These are phyloP conservation scores for Semicossyphus pulcher DNA, from an alignment of 2,113 vertebrate genomes.

Conservation along the genomic window DNA sequence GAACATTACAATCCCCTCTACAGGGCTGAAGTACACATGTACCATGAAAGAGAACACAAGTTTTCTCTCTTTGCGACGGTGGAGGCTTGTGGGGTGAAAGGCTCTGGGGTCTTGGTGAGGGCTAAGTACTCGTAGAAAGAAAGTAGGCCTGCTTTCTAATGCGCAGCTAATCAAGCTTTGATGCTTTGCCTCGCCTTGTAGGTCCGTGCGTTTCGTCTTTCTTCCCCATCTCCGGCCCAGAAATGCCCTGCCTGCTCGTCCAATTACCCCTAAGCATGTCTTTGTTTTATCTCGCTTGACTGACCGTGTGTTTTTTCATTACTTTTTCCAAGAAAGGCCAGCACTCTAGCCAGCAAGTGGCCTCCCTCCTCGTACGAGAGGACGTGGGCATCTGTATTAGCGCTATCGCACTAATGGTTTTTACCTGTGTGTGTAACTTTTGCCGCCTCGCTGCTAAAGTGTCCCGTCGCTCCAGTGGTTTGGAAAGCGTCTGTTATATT, in stretches of 20 bases:
- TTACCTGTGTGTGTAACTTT: conserved; percentile 68
- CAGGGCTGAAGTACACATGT: conserved; percentile 69
- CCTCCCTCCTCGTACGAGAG: conserved; percentile 25
- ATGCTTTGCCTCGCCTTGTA: conserved; percentile 60
- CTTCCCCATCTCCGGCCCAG: conserved; percentile 19
- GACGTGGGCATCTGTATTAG: conserved; percentile 41
- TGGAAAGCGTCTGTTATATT: conserved; percentile 76
- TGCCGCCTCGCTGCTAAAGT: conserved; percentile 60
- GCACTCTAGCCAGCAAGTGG: conserved; percentile 28
- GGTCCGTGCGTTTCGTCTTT: conserved; percentile 18
- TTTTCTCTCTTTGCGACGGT: conserved; percentile 59
- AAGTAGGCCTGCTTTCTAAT: conserved; percentile 65
- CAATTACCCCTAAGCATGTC: conserved; percentile 70
- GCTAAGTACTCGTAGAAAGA: conserved; percentile 64
- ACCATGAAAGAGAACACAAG: conserved; percentile 72
- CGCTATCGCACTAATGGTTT: conserved; percentile 64
- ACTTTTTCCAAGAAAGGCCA: conserved; percentile 47
- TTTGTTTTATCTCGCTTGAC: conserved; percentile 72
- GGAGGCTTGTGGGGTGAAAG: conserved; percentile 20
- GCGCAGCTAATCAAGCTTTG: conserved; percentile 75
- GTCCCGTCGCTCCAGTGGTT: conserved; percentile 71
- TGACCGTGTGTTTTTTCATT: conserved; percentile 37
- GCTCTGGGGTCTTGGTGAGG: conserved; percentile 62
- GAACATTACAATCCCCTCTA: conserved; percentile 54
- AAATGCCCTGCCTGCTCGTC: conserved; percentile 46